A percentile compares a stretch with the other conserved stretches of the same genome.
Conservation (phyloP, 2,797 vertebrate genomes). For the Selene dorsalis region DNA sequence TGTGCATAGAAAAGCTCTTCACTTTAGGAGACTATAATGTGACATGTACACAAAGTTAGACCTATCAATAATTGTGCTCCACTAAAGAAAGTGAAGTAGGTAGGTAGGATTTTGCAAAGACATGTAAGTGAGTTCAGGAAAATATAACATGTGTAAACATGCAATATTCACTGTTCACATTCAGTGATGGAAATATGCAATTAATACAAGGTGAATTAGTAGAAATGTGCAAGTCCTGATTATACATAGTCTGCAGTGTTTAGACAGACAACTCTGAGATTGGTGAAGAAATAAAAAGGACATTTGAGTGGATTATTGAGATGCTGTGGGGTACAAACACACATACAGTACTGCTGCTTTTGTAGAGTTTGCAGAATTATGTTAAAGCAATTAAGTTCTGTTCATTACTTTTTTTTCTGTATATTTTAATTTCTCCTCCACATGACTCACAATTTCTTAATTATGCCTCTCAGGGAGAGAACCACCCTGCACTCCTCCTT, state of each 20-base stretch:
- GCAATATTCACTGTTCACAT: background rate
- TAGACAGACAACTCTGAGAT: background rate
- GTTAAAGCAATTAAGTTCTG: background rate
- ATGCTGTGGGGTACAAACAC: background rate
- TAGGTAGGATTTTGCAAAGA: too few species aligned
- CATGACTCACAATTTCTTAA: constrained; percentile 3
- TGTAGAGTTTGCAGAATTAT: background rate
- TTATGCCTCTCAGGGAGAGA: constrained; percentile 79
- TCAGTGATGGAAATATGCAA: too few species aligned
- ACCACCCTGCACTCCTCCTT: constrained; percentile 93
- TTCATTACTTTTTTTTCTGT: background rate
- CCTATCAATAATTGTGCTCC: background rate
- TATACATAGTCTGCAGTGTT: background rate
- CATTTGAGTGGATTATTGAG: background rate
- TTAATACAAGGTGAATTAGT: too few species aligned
- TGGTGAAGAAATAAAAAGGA: too few species aligned
- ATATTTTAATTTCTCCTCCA: background rate
- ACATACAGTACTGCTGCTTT: background rate
- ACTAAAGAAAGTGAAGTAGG: background rate
- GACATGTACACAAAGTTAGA: background rate
- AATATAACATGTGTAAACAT: background rate
- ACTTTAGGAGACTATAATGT: background rate
- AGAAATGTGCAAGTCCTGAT: too few species aligned
- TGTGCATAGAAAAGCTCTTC: background rate
- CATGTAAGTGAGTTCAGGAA: background rate